phyloP scores from a whole-genome alignment of 2,888 invertebrate genomes.

The Teleogryllus oceanicus region DNA sequence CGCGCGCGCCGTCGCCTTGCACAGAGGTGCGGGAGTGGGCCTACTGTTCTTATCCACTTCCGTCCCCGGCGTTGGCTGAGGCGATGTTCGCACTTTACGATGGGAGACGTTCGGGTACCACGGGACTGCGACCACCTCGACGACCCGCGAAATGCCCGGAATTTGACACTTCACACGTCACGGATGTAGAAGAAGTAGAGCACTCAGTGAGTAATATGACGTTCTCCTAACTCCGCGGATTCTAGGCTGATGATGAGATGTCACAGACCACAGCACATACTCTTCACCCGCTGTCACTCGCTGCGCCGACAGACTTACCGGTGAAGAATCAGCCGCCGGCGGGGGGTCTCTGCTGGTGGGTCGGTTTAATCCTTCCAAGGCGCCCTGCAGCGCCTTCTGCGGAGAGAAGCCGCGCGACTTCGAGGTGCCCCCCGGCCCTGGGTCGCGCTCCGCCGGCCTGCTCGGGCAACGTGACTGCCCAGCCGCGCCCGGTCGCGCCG shows the following conservation, averaged over 20 bases:
- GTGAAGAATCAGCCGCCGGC: neutral
- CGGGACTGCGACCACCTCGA: neutral
- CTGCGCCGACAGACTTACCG: neutral
- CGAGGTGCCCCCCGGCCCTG: neutral
- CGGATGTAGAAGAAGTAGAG: neutral
- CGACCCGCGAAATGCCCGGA: neutral
- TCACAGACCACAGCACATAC: neutral
- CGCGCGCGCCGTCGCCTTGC: neutral
- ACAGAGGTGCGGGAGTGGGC: neutral
- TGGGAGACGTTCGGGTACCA: too few relatives aligned
- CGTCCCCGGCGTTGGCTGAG: neutral
- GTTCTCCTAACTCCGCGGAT: neutral
- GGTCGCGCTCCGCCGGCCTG: neutral
- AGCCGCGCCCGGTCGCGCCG: slow-evolving; percentile 4
- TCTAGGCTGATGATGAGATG: neutral
- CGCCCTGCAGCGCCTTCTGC: neutral
- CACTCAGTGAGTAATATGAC: neutral
- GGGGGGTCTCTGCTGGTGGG: neutral
- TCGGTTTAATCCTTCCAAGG: neutral
- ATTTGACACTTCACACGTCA: slow-evolving; percentile 1
- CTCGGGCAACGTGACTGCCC: slow-evolving; percentile 20
- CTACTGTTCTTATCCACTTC: slow-evolving; percentile 18
- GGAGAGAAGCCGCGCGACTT: neutral
- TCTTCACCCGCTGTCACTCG: neutral
- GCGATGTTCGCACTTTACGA: too few relatives aligned